Evolutionary conservation across 2,113 vertebrate species (phyloP), one percentile per base, ranked within the genome.

Genomic region (Ptilorrhoa leucosticta): DNA sequence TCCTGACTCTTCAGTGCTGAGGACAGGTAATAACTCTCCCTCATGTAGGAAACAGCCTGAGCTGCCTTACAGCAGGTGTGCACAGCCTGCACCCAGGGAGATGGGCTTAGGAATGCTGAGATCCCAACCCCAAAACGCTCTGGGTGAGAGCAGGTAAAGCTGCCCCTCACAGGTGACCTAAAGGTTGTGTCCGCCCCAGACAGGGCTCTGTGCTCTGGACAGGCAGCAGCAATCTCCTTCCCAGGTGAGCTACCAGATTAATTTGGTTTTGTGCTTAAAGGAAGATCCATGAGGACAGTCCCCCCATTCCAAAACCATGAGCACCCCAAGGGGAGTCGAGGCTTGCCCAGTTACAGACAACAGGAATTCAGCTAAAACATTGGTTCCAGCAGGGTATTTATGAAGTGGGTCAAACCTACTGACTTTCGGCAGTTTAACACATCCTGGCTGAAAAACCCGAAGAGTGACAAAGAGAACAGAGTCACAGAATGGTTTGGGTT

Each of bases 31-130:
- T 2, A 11, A 47, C 33, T 40, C 56, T 82, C 22, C 53, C 23
- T 51, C 37, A 2, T 0, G 4, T 0, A 53, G 53, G 30, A 63
- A 94, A 35, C 0, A 60, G 33, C 39, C 61, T 5, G 9, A 54
- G 72, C 72, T 76, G 77, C 72, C 65, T 71, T 19, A 15, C 22
- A 45, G 58, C 13, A 37, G 56, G 4, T 51, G 24, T 50, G 45
- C 7, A 1, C 15, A n/a, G 24, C 33, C 50, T 61, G 56, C 20
- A 24, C 31, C 6, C 28, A 20, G 53, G 37, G 53, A 57, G 35
- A 19, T 22, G 48, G n/a, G 30, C 58, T 77, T 9, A 15, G n/a
- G 33, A 64, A 47, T 11, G 26, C n/a, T 9, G 45, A 78, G 56
- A 69, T 48, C 57, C 73, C 73, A 61, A 51, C 23, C 45, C 51